Evolutionary conservation across 2,113 vertebrate genomes (phyloP).

Genomic region (Calyptommatus sinebrachiatus): DNA sequence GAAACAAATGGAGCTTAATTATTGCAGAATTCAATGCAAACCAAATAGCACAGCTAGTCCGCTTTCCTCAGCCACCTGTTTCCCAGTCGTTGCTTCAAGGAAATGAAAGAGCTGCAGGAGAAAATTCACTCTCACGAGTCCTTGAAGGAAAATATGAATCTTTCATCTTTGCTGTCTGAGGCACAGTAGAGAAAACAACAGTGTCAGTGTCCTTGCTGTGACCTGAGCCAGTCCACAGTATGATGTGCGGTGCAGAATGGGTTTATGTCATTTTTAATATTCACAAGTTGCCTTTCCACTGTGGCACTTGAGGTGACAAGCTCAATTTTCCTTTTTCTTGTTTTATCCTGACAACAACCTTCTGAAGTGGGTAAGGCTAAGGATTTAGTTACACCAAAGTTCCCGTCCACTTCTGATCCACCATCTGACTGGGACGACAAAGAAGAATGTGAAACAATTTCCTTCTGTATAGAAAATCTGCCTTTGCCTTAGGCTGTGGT

Average conservation of each 20-base stretch:
- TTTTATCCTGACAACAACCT: background rate
- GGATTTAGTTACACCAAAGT: no score
- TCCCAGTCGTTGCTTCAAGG: background rate
- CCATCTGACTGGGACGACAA: no score
- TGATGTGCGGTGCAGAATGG: background rate
- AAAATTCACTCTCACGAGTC: background rate
- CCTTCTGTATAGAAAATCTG: no score
- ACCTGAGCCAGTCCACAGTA: background rate
- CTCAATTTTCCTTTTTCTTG: background rate
- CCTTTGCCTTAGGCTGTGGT: no score
- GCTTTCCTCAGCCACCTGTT: background rate
- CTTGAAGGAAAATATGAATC: background rate
- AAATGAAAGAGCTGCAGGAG: background rate
- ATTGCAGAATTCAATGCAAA: conserved; percentile 4
- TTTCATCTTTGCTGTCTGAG: background rate
- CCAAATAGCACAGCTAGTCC: background rate
- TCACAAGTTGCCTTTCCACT: background rate
- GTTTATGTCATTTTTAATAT: background rate
- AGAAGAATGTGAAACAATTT: no score
- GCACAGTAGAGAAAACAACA: background rate
- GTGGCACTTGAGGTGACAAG: background rate
- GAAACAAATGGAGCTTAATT: background rate
- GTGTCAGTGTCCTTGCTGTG: background rate
- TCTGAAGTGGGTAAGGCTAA: background rate
- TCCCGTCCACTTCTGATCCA: no score